Conservation (phyloP, 2,888 invertebrate genomes). For the Noctua janthina region DNA sequence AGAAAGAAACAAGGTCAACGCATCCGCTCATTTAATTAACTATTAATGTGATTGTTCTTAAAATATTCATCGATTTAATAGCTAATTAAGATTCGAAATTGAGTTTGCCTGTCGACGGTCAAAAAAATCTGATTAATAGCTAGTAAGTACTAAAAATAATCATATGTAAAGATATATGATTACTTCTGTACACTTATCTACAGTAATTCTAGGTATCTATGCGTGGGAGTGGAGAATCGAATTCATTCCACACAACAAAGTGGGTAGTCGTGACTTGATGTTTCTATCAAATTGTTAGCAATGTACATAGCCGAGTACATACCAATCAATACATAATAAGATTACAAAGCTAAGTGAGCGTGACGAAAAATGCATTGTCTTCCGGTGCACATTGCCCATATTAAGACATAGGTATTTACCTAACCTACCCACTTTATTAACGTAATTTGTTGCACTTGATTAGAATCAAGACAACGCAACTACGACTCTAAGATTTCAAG, state of each 20-base stretch:
- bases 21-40: constrained; percentile 21
- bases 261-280: constrained; percentile 55
- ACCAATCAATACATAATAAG: constrained; percentile 67
- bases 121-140: background rate
- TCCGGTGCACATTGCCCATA: constrained; percentile 53
- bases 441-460: constrained; percentile 36
- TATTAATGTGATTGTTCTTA: constrained; percentile 14
- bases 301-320: constrained; percentile 24
- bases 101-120: background rate
- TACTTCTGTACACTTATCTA: constrained; percentile 32
- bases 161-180: background rate
- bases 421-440: constrained; percentile 7
- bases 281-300: constrained; percentile 51
- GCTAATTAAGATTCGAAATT: background rate
- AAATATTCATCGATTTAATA: constrained; percentile 9
- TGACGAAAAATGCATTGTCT: constrained; percentile 66
- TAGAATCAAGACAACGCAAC: constrained; percentile 22
- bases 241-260: constrained; percentile 53
- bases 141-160: constrained; percentile 3
- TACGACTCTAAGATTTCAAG: background rate
- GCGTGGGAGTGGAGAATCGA: constrained; percentile 58
- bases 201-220: constrained; percentile 14
- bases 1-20: constrained; percentile 10
- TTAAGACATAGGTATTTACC: constrained; percentile 45
- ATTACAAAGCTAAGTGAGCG: constrained; percentile 70